These are phyloP conservation scores for Liposcelis brunnea DNA, from an alignment of 2,888 invertebrate species.

Conservation along the genomic window DNA sequence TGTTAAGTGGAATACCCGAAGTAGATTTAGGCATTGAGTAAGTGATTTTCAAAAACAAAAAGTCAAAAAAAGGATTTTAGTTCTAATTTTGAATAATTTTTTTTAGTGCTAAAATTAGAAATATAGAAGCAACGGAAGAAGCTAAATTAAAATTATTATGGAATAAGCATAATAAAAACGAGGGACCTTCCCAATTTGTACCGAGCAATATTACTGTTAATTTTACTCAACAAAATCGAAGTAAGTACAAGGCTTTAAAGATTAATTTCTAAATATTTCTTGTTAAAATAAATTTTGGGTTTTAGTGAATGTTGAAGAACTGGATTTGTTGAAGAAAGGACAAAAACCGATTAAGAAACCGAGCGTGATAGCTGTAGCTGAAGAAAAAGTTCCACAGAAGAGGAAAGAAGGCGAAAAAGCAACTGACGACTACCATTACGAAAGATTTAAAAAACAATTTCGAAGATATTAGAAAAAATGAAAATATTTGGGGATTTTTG, in stretches of 20 bases:
- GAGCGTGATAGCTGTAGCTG: constrained; percentile 20
- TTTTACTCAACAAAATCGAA: constrained; percentile 93
- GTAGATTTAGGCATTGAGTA: constrained; percentile 96
- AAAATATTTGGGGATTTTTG: constrained; percentile 21
- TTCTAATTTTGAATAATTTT: constrained; percentile 11
- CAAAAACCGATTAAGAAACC: constrained; percentile 36
- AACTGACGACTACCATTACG: constrained; percentile 93
- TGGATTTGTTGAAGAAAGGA: constrained; percentile 38
- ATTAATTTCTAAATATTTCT: no score
- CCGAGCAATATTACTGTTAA: constrained; percentile 97
- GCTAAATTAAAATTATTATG: constrained; percentile 84
- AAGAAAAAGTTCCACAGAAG: constrained; percentile 36
- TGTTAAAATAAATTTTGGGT: constrained; percentile 20
- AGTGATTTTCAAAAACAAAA: constrained; percentile 20
- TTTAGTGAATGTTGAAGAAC: constrained; percentile 70
- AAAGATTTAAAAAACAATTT: constrained; percentile 92
- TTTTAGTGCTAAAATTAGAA: constrained; percentile 77
- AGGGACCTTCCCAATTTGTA: constrained; percentile 86
- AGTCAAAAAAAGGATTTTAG: constrained; percentile 14
- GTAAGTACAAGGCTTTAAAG: constrained; percentile 36
- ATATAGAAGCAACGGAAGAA: constrained; percentile 98
- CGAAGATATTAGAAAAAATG: constrained; percentile 63
- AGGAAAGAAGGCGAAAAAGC: constrained; percentile 72
- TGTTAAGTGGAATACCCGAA: constrained; percentile 98
- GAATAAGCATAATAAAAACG: constrained; percentile 80